Evolutionary conservation across 2,888 invertebrate species (phyloP), one percentile per base, ranked within the genome.

Genomic region (Argyra leucocephala): DNA sequence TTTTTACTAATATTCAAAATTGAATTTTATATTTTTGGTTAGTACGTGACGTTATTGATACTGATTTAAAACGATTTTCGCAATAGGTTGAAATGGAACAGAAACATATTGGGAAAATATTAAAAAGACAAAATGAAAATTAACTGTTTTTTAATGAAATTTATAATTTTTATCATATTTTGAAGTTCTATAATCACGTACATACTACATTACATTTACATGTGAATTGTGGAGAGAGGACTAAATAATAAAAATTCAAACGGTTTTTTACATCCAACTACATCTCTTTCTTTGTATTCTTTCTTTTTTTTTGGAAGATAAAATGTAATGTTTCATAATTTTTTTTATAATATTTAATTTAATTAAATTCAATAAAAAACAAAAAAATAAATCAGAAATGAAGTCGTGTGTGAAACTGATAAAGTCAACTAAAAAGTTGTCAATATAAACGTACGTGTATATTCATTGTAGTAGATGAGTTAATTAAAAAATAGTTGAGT

Each of bases 321-420:
- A 31, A 26, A 26, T 31, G 31, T 1, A 31, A 31, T 10, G 7
- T 31, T 31, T 31, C 31, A 31, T 31, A 31, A 31, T 10, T 31
- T 31, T 6, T 10, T 10, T 31, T 31, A 31, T 3, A 48, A 12
- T 48, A 18, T 48, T 37, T 10, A 10, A 48, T 48, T 48, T 9
- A 48, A 48, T 10, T 12, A 48, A 12, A 48, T 48, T 48, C 5
- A 48, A 48, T 18, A 18, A 48, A 48, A 18, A 48, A 12, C 2
- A 15, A 48, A 3, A 12, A 18, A 48, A 18, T 6, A 48, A 18
- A 48, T 48, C 4, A 48, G 15, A 9, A 37, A 48, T 48, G 48
- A 48, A 48, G 15, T 48, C 48, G 48, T 48, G 48, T 48, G 48
- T 48, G 48, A 48, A 48, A 48, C 48, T 18, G 48, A 48, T 48